phyloP scores from a whole-genome alignment of 30 jellyfish, hydroid and myxozoan species.

The Aurelia aurita region DNA sequence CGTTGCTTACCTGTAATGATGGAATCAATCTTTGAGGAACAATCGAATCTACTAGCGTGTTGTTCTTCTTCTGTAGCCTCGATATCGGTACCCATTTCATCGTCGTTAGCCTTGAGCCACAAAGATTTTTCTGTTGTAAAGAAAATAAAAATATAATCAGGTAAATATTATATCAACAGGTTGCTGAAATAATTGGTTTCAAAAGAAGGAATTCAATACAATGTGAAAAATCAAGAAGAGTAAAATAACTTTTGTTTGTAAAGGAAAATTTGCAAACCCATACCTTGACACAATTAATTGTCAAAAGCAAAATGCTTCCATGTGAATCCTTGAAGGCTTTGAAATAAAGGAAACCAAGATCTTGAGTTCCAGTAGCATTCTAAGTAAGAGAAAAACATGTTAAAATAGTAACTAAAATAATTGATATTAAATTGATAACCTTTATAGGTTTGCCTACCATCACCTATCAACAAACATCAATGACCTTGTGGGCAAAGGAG shows the following conservation, averaged over 20 bases:
- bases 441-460: no score
- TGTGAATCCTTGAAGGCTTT: conserved; percentile 89
- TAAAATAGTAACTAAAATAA: no score
- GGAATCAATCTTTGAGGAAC: conserved; percentile 94
- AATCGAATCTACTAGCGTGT: conserved; percentile 79
- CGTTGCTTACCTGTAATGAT: conserved; percentile 86
- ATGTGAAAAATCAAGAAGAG: no score
- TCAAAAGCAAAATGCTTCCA: conserved; percentile 89
- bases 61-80: conserved; percentile 83
- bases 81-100: conserved; percentile 98
- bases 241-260: not conserved
- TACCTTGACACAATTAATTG: conserved; percentile 93
- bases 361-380: conserved; percentile 98
- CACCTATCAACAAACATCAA: no score
- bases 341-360: conserved; percentile 86
- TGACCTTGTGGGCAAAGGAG: no score
- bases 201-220: no score
- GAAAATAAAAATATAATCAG: no score
- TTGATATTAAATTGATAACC: no score
- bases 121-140: conserved; percentile 46
- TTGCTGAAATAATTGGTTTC: no score
- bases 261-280: not conserved
- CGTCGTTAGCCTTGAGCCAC: conserved; percentile 77
- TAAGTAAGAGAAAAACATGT: not conserved
- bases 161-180: no score